Evolutionary conservation across 2,113 vertebrate species (phyloP), one percentile per base, ranked within the genome.

Genomic region (Psammodynastes pulverulentus): DNA sequence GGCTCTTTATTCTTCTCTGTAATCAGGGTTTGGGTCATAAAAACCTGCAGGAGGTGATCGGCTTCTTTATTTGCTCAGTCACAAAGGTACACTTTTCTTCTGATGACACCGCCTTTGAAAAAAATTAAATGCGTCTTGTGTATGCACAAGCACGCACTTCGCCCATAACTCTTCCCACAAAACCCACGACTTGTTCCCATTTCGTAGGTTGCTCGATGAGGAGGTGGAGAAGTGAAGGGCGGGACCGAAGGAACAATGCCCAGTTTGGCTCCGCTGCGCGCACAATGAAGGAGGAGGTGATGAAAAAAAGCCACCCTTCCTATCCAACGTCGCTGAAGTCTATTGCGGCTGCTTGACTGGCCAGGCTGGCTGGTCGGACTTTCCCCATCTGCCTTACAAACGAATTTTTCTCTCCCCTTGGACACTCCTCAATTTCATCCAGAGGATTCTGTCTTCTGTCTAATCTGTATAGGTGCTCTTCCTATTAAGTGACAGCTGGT

Each of bases 31-130:
- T 48, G 19, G 0, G 0, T 43, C 13, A 26, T 17, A 48, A 0
- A 88, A 88, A 0, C 53, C 67, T 34, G 88, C 26, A 48, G 89
- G 84, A 84, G 29, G 8, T 43, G 49, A 92, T 93, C 84, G 89
- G 93, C 94, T 92, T 90, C 94, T 93, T 92, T 62, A 26, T 90
- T 94, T 96, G 39, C 93, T 91, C 5, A 29, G 46, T 15, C 9
- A 72, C 88, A 92, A 95, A 87, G 84, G 43, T 52, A 17, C 19
- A 67, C 49, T 93, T 91, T 93, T 91, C 90, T 84, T 62, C 4
- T 54, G 91, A 94, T 56, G 23, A 67, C 88, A 48, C 84, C 45
- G 8, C 89, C 53, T 48, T 86, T 90, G 29, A 24, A 56, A 34
- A 34, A 6, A 49, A n/a, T 9, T 34, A 49, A 54, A 21, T 54